Evolutionary conservation across 2,113 vertebrate species (phyloP), one percentile per base, ranked within the genome.

Genomic region (Herpetotheres cachinnans): DNA sequence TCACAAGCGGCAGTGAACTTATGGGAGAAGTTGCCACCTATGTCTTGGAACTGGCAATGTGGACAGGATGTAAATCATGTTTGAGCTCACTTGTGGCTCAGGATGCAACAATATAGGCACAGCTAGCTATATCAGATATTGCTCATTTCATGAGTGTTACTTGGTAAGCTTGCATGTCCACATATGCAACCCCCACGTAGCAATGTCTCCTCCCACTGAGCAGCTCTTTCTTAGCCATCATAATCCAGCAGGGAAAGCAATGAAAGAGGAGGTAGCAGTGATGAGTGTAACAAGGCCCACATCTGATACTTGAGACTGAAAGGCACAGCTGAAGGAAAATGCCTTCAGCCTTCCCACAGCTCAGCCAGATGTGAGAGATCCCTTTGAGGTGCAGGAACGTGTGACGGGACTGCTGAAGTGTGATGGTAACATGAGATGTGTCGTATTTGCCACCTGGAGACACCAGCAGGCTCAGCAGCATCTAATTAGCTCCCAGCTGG

Each of bases 401-500:
- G 77, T 82, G 74, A 86, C 9, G 2, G 54, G 89, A 69, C 40
- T 82, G 74, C 61, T 89, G 69, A 86, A 87, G 70, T 82, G 83
- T 58, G 52, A 73, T 44, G 85, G 73, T 73, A 71, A 49, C 69
- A 71, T 8, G 55, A 89, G 52, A 62, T 42, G 40, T 38, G 47
- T 62, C 6, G 3, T 24, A 72, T 89, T 95, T 91, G 56, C 83
- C 86, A 92, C 72, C 65, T 49, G 62, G 73, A 92, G 85, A 67
- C 62, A 46, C 67, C 66, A 47, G 19, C 46, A 89, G 70, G 38
- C 95, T 92, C 70, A 94, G 86, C 27, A 3, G 36, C 13, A 5
- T 65, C 93, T 89, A 91, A 89, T 94, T 82, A 95, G 34, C 56
- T 94, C 80, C 80, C 89, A 84, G 40, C 72, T 72, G 14, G 77